These are phyloP conservation scores for Anoplopoma fimbria DNA, from an alignment of 2,113 vertebrate species.

Conservation along the genomic window DNA sequence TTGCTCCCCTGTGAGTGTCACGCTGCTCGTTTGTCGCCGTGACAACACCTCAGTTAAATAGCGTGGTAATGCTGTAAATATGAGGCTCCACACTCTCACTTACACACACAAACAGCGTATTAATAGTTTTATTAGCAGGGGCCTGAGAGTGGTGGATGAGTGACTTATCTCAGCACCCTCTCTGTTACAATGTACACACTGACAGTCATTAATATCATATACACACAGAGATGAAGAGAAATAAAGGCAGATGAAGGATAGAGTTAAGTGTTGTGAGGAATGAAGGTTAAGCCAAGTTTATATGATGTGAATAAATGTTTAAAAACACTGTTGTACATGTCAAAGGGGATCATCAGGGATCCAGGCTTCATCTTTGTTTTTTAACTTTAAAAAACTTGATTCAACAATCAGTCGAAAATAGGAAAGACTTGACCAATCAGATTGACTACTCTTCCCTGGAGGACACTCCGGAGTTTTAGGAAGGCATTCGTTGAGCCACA, in stretches of 20 bases:
- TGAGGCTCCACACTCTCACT: neutral
- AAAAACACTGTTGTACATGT: neutral
- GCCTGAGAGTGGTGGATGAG: neutral
- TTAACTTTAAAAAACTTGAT: too few species aligned
- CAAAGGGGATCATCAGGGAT: neutral
- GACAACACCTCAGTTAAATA: constrained; percentile 3
- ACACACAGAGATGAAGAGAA: neutral
- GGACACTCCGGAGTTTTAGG: too few species aligned
- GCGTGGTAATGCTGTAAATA: neutral
- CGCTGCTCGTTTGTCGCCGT: neutral
- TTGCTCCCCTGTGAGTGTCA: neutral
- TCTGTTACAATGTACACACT: neutral
- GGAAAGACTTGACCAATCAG: neutral
- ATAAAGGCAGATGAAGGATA: neutral
- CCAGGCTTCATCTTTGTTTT: neutral
- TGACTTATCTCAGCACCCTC: constrained; percentile 7
- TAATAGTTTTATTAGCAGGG: constrained; percentile 19
- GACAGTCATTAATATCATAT: neutral
- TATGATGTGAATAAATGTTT: neutral
- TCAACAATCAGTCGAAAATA: too few species aligned
- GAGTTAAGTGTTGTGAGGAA: neutral
- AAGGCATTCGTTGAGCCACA: neutral
- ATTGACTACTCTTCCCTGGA: neutral
- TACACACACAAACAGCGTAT: neutral
- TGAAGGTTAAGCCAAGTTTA: neutral